Evolutionary conservation across 2,888 invertebrate genomes (phyloP).

Genomic region (Steinernema hermaphroditum): DNA sequence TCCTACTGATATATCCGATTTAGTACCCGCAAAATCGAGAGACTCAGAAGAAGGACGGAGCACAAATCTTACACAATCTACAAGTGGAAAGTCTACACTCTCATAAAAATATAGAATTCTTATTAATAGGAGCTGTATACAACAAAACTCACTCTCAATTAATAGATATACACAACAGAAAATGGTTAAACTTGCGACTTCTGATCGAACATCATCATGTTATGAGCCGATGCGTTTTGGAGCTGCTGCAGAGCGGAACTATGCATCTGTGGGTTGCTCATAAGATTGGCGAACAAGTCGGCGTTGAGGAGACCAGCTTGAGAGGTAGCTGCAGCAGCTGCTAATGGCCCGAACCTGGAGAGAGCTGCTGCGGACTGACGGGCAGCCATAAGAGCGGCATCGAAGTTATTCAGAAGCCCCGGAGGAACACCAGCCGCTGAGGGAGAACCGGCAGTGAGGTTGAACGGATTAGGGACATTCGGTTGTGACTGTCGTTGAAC

Average conservation of each 20-base stretch:
- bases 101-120: background rate
- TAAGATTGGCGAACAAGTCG: conserved; percentile 15
- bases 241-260: conserved; percentile 20
- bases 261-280: conserved; percentile 23
- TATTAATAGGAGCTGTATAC: background rate
- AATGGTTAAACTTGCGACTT: conserved; percentile 6
- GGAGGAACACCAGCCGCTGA: background rate
- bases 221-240: conserved; percentile 12
- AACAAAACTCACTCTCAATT: conserved; percentile 12
- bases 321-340: conserved; percentile 7
- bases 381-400: background rate
- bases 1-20: conserved; percentile 31
- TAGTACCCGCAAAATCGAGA: conserved; percentile 31
- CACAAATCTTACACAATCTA: background rate
- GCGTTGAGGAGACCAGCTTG: conserved; percentile 17
- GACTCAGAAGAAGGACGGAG: conserved; percentile 27
- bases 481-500: background rate
- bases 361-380: conserved; percentile 2
- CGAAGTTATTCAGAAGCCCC: background rate
- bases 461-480: background rate
- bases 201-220: conserved; percentile 29
- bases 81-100: background rate
- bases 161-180: background rate
- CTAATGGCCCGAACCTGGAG: conserved; percentile 1
- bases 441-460: background rate